Percentiles rank a stretch among this genome's conserved stretches.
Evolutionary conservation across 2,797 vertebrate species (phyloP).

Genomic region (Lateolabrax maculatus): DNA sequence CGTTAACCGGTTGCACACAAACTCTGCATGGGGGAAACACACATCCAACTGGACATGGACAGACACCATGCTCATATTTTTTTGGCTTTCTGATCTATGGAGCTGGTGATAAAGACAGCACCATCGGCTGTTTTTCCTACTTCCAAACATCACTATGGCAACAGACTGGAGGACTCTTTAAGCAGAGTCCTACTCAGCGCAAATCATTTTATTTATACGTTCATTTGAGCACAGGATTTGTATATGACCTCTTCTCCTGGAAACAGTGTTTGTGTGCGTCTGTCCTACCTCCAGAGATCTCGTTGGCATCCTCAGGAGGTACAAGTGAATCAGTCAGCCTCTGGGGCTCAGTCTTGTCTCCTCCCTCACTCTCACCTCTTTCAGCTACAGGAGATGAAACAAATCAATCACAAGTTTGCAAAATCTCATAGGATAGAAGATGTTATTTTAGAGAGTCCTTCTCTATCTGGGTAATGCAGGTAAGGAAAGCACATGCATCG

Average conservation of each 20-base stretch:
- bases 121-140: conserved; percentile 42
- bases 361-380: conserved; percentile 61
- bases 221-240: conserved; percentile 21
- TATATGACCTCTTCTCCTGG: conserved; percentile 40
- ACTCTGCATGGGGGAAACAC: conserved; percentile 11
- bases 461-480: neutral
- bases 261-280: conserved; percentile 43
- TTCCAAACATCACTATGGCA: conserved; percentile 61
- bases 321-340: conserved; percentile 67
- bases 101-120: conserved; percentile 30
- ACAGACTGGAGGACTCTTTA: conserved; percentile 46
- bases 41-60: conserved; percentile 25
- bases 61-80: conserved; percentile 25
- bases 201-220: conserved; percentile 40
- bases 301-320: conserved; percentile 80
- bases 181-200: neutral
- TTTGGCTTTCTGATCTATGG: conserved; percentile 23
- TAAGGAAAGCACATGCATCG: neutral
- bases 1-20: conserved; percentile 19
- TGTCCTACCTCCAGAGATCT: conserved; percentile 85
- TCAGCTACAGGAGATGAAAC: conserved; percentile 63
- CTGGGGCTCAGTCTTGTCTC: conserved; percentile 71
- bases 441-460: neutral
- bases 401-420: conserved; percentile 22
- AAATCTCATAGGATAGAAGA: neutral